Percentiles rank a stretch among this genome's conserved stretches.
phyloP scores from a whole-genome alignment of 2,113 vertebrate genomes.

The Callocephalon fimbriatum region DNA sequence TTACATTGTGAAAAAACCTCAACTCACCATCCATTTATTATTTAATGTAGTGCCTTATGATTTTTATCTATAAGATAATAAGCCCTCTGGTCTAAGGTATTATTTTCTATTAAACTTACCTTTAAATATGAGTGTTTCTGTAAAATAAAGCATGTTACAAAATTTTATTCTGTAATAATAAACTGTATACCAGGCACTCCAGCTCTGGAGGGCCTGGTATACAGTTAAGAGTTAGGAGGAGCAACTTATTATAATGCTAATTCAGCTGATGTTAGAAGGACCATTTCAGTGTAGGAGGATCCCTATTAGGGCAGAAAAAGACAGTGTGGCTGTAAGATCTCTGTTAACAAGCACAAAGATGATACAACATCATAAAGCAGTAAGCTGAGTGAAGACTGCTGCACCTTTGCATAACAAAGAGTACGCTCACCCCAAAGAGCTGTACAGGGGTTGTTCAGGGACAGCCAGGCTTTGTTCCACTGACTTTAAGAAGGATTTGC shows the following conservation, averaged over 20 bases:
- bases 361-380: neutral
- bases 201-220: accelerated
- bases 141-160: neutral
- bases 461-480: neutral
- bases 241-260: neutral
- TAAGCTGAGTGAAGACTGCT: neutral
- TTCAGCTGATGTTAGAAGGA: neutral
- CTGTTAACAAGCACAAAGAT: neutral
- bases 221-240: neutral
- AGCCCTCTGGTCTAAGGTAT: neutral
- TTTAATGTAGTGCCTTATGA: neutral
- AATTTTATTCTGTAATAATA: neutral
- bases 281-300: neutral
- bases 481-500: neutral
- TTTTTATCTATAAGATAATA: neutral
- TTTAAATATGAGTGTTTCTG: neutral
- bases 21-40: neutral
- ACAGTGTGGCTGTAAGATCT: accelerated
- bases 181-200: too few species aligned
- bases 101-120: neutral
- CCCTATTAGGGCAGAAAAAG: neutral
- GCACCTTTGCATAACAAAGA: neutral
- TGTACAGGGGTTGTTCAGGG: neutral
- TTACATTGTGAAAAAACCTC: neutral
- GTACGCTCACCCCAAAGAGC: neutral